A percentile compares a stretch with the other conserved stretches of the same genome.
Conservation (phyloP, 2,113 vertebrate species). For the Parus major region DNA sequence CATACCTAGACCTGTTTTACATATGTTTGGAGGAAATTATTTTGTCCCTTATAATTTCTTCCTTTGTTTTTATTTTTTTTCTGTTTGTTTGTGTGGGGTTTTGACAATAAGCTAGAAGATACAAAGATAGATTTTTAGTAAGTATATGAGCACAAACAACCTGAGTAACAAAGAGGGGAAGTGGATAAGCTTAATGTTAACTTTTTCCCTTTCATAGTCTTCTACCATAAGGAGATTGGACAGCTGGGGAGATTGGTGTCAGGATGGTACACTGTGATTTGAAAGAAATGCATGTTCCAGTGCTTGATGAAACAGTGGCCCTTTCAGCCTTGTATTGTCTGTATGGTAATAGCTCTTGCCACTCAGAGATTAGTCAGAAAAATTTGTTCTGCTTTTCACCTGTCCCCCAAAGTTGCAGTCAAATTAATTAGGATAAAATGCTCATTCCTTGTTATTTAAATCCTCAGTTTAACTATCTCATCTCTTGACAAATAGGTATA, state of each 20-base stretch:
- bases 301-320: not conserved
- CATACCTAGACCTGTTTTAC: not conserved
- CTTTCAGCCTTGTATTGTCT: not conserved
- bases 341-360: not conserved
- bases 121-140: not conserved
- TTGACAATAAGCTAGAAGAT: not conserved
- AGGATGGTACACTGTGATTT: not conserved
- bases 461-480: conserved; percentile 51
- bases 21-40: not conserved
- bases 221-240: not conserved
- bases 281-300: not conserved
- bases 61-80: not conserved
- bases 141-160: not conserved
- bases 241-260: not conserved
- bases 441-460: conserved; percentile 65
- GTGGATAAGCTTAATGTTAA: not conserved
- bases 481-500: conserved; percentile 74
- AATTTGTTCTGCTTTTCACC: conserved; percentile 25
- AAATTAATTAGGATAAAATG: conserved; percentile 71
- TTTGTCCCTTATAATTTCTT: not conserved
- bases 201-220: not conserved
- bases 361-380: not conserved
- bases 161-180: not conserved
- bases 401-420: conserved; percentile 51
- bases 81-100: not conserved